These are phyloP conservation scores for Perca flavescens DNA, from an alignment of 2,113 vertebrate genomes.

Conservation along the genomic window DNA sequence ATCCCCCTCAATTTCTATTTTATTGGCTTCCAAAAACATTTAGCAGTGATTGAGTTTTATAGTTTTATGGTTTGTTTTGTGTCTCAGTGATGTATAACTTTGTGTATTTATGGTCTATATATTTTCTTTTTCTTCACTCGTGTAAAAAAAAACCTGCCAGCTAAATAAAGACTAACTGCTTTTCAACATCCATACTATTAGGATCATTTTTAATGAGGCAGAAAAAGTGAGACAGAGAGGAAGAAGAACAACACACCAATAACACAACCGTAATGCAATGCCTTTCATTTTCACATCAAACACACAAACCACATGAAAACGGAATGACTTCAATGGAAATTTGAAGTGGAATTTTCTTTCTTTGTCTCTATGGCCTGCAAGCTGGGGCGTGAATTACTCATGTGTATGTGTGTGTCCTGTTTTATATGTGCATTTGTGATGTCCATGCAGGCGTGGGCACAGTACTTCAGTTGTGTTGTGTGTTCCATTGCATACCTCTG, in stretches of 20 bases:
- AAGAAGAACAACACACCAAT: neutral
- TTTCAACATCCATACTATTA: neutral
- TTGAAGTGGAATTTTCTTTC: neutral
- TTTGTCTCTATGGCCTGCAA: neutral
- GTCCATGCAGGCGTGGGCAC: neutral
- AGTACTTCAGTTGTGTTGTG: neutral
- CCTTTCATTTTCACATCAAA: constrained; percentile 22
- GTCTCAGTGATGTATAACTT: constrained; percentile 15
- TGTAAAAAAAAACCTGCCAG: neutral
- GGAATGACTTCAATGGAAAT: neutral
- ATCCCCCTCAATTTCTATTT: neutral
- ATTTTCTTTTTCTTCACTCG: neutral
- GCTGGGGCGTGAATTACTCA: constrained; percentile 1
- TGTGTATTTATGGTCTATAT: neutral
- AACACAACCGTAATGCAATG: neutral
- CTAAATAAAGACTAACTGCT: constrained; percentile 2
- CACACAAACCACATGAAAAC: neutral
- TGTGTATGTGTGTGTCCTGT: neutral
- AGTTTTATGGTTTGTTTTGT: neutral
- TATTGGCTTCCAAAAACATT: constrained; percentile 4
- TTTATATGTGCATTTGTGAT: constrained; percentile 2
- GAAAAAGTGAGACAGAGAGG: neutral
- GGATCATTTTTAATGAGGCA: neutral
- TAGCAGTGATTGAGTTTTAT: constrained; percentile 8
- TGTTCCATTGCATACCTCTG: neutral